Conservation (phyloP, 2,888 invertebrate species). For the Drosophila kambysellisi region DNA sequence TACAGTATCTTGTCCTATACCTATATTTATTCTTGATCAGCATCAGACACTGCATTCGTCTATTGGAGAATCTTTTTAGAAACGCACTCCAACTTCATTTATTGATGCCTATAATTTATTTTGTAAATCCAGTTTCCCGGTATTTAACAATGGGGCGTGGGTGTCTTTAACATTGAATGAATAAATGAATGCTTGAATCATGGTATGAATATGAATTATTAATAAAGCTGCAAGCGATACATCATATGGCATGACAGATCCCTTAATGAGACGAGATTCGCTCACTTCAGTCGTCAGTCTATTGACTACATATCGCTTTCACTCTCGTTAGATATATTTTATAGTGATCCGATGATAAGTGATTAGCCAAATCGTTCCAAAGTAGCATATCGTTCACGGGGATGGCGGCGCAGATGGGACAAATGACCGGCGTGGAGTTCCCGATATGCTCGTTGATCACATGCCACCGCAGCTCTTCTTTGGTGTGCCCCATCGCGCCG, state of each 20-base stretch:
- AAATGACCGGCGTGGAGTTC: slow-evolving; percentile 42
- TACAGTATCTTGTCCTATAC: too few relatives aligned
- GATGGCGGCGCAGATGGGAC: slow-evolving; percentile 52
- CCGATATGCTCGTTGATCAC: slow-evolving; percentile 26
- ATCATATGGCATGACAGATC: neutral
- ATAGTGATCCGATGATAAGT: too few relatives aligned
- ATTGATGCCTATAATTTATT: neutral
- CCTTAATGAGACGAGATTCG: neutral
- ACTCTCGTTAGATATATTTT: too few relatives aligned
- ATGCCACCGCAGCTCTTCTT: slow-evolving; percentile 14
- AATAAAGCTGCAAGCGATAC: neutral
- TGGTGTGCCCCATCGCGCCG: slow-evolving; percentile 5
- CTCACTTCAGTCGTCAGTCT: too few relatives aligned
- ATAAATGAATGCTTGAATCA: neutral
- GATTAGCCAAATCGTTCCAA: slow-evolving; percentile 11
- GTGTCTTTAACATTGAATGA: neutral
- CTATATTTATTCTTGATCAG: too few relatives aligned
- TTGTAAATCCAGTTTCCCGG: neutral
- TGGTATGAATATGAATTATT: neutral
- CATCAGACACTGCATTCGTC: neutral
- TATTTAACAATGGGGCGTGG: neutral
- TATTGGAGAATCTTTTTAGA: neutral
- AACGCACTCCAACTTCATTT: neutral
- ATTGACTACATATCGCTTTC: too few relatives aligned
- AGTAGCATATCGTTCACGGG: slow-evolving; percentile 19